Evolutionary conservation across 2,113 vertebrate species (phyloP).

Genomic region (Podarcis cretensis): DNA sequence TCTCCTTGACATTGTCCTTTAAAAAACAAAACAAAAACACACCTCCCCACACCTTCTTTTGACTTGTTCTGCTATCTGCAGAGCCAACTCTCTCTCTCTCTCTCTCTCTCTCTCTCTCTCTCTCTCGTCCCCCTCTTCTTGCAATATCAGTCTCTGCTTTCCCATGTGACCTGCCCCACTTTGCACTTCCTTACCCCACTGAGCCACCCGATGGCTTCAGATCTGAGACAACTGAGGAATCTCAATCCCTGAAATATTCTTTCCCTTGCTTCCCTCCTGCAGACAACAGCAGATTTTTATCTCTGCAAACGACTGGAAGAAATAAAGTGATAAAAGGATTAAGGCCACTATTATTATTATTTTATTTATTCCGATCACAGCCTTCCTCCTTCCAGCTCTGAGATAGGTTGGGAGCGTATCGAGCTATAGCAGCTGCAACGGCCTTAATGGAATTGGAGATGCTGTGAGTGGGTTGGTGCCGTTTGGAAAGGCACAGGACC

Average conservation of each 20-base stretch:
- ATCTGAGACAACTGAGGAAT: slow-evolving; percentile 35
- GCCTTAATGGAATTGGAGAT: slow-evolving; percentile 9
- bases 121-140: neutral
- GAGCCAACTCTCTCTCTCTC: neutral
- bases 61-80: neutral
- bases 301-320: slow-evolving; percentile 61
- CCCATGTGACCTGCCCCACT: neutral
- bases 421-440: slow-evolving; percentile 35
- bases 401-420: slow-evolving; percentile 46
- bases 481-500: slow-evolving; percentile 3
- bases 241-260: neutral
- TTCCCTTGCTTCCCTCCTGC: slow-evolving; percentile 40
- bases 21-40: neutral
- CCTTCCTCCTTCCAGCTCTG: slow-evolving; percentile 26
- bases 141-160: neutral
- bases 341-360: slow-evolving; percentile 55
- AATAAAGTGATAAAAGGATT: slow-evolving; percentile 67
- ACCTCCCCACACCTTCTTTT: neutral
- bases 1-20: neutral
- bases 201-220: neutral
- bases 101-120: neutral
- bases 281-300: slow-evolving; percentile 47
- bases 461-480: accelerated
- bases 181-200: neutral
- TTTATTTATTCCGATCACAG: slow-evolving; percentile 48